Evolutionary conservation across 2,888 invertebrate species (phyloP), one percentile per base, ranked within the genome.

Genomic region (Habroteleia sp.): DNA sequence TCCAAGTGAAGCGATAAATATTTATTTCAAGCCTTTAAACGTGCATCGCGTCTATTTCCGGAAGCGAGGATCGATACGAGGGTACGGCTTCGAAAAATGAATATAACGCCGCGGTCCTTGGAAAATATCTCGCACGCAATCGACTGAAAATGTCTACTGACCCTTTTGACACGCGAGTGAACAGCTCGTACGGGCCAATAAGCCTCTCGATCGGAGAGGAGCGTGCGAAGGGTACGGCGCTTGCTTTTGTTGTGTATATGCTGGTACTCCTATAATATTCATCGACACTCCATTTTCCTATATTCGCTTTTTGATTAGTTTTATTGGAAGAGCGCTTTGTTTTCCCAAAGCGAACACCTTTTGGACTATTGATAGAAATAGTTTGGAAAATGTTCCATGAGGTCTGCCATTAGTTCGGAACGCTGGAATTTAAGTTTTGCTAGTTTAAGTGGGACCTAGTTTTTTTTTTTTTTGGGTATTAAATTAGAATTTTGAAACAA

Each of bases 71-170:
- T 83, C 82, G 80, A 82, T 83, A 63, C 62, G 62, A 56, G 62
- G 56, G 68, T 54, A 54, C 48, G 33, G 29, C 65, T 37, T 74
- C 60, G 68, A 76, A 74, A 74, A 75, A 75, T 65, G 66, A 37
- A 77, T 50, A 58, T 31, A 74, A 27, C 54, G 29, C 25, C 60
- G 52, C 35, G 68, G 68, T 69, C 77, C 68, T 76, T 76, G 81
- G 79, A 81, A 82, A 81, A 82, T 76, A 79, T 79, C 79, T 80
- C 79, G 56, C 60, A 71, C 79, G 82, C 85, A 85, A 87, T 88
- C 87, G 86, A 81, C 84, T 83, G 87, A 84, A 82, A 87, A 84
- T 84, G 80, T 82, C 83, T 80, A 84, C 82, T 86, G 86, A 83
- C 82, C 84, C 84, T 84, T 81, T 84, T 82, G 81, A 82, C 81